Conservation (phyloP, 2,888 invertebrate genomes). For the Caradrina clavipalpis region DNA sequence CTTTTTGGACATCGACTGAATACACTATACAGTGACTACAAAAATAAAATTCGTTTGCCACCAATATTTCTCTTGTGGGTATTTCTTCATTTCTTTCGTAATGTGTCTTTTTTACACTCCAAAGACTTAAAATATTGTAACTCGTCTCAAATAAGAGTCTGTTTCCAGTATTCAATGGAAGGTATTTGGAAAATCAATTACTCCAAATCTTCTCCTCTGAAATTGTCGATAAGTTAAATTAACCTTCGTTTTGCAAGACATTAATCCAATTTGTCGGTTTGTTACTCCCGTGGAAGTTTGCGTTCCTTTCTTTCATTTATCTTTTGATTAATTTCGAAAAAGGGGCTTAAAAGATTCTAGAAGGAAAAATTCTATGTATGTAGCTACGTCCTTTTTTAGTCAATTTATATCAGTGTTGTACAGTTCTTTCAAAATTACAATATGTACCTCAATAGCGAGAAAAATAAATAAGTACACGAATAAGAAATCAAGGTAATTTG, state of each 20-base stretch:
- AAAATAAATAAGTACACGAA: neutral
- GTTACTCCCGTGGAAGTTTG: slow-evolving; percentile 57
- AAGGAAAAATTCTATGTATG: neutral
- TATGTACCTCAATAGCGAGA: neutral
- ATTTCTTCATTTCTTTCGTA: too few relatives aligned
- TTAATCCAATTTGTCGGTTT: slow-evolving; percentile 69
- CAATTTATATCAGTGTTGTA: neutral
- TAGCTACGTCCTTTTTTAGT: neutral
- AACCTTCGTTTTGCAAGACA: slow-evolving; percentile 58
- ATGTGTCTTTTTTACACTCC: neutral
- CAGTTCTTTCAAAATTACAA: too few relatives aligned
- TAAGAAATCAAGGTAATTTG: neutral
- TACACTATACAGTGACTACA: too few relatives aligned
- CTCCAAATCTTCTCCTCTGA: slow-evolving; percentile 20
- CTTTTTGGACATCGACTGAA: too few relatives aligned
- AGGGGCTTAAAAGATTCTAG: slow-evolving; percentile 39
- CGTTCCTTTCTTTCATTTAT: slow-evolving; percentile 43
- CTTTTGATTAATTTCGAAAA: slow-evolving; percentile 56
- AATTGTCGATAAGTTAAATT: slow-evolving; percentile 53
- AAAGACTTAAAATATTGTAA: neutral
- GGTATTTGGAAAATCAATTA: slow-evolving; percentile 28
- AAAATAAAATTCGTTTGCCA: too few relatives aligned
- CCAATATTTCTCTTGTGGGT: too few relatives aligned
- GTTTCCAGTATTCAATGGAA: slow-evolving; percentile 5
- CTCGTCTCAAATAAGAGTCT: neutral